Percentiles rank a stretch among this genome's conserved stretches.
These are phyloP conservation scores for Parauchenoglanis ngamensis DNA, from an alignment of 2,797 vertebrate species.

Conservation along the genomic window DNA sequence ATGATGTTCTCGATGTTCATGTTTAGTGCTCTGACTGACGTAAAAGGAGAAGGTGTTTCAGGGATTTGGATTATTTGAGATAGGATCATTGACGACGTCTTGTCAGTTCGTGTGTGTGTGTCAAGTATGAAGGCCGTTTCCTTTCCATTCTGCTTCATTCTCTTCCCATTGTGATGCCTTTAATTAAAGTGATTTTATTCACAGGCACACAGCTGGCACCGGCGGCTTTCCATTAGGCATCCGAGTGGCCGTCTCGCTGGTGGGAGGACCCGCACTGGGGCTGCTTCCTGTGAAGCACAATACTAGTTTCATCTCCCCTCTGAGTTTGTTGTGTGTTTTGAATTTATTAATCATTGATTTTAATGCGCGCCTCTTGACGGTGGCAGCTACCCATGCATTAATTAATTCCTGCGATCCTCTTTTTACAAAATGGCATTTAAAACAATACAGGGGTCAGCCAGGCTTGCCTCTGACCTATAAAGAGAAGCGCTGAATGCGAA, in stretches of 20 bases:
- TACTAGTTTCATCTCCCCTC: constrained; percentile 84
- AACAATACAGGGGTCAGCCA: constrained; percentile 79
- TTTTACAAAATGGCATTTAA: constrained; percentile 82
- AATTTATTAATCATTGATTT: constrained; percentile 89
- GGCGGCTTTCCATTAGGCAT: constrained; percentile 84
- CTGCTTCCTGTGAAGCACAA: constrained; percentile 79
- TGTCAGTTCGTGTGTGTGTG: constrained; percentile 47
- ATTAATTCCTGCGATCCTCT: constrained; percentile 79
- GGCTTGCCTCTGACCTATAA: constrained; percentile 83
- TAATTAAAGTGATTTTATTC: constrained; percentile 88
- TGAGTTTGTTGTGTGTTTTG: constrained; percentile 87
- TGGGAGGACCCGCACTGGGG: constrained; percentile 79
- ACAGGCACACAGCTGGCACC: constrained; percentile 83
- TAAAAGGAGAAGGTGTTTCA: constrained; percentile 58
- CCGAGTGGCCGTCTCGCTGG: constrained; percentile 79
- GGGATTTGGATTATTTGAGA: constrained; percentile 73
- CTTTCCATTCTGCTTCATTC: constrained; percentile 75
- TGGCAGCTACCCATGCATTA: constrained; percentile 82
- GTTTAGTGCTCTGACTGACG: constrained; percentile 46
- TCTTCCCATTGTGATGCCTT: constrained; percentile 83
- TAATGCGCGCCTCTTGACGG: constrained; percentile 83
- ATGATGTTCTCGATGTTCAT: constrained; percentile 38
- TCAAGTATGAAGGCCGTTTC: constrained; percentile 72
- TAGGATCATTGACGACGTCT: constrained; percentile 67
- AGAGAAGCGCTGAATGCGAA: constrained; percentile 77